Conservation (phyloP, 2,888 invertebrate species). For the Polymixis lichenea region DNA sequence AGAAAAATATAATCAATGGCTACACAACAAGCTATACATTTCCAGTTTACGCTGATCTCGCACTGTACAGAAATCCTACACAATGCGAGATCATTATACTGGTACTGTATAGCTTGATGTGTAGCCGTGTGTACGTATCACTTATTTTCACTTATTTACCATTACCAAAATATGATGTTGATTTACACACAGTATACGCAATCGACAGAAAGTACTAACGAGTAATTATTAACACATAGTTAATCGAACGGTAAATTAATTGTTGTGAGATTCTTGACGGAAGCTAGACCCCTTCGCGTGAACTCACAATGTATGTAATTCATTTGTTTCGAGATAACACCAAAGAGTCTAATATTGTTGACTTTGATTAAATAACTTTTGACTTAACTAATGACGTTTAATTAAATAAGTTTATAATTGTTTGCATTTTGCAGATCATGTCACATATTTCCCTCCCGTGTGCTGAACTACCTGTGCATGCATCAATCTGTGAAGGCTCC, state of each 20-base stretch:
- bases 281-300: slow-evolving; percentile 7
- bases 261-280: not conserved
- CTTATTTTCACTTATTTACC: not conserved
- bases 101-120: too few relatives aligned
- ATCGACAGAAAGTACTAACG: not conserved
- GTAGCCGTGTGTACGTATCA: not conserved
- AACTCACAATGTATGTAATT: not conserved
- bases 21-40: too few relatives aligned
- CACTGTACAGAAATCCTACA: too few relatives aligned
- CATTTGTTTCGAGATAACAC: slow-evolving; percentile 30
- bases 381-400: too few relatives aligned
- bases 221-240: not conserved
- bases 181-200: not conserved
- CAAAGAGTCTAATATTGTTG: slow-evolving; percentile 15
- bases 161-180: not conserved
- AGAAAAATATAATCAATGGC: not conserved
- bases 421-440: slow-evolving; percentile 19
- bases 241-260: slow-evolving; percentile 19
- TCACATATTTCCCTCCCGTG: not conserved
- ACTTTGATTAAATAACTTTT: too few relatives aligned
- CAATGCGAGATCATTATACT: too few relatives aligned
- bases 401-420: slow-evolving; percentile 13
- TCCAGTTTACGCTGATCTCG: too few relatives aligned
- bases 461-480: not conserved
- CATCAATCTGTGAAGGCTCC: too few relatives aligned